A percentile compares a stretch with the other conserved stretches of the same genome.
Evolutionary conservation across 35 echinoderm and acorn worm genomes (phyloP).

Genomic region (Acanthaster planci): DNA sequence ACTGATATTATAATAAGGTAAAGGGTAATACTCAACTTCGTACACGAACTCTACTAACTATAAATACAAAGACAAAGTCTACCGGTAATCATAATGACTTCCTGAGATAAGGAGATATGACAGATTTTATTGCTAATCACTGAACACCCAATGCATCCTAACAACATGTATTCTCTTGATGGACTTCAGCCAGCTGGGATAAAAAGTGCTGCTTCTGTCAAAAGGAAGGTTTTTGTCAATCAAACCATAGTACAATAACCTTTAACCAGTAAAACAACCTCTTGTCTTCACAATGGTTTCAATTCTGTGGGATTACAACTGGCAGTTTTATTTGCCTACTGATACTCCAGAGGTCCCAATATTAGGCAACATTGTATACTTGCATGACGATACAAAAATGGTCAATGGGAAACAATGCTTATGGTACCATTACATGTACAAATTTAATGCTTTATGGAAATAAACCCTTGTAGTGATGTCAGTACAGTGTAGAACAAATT

Average conservation of each 20-base stretch:
- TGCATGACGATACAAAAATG: no score
- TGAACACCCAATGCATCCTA: no score
- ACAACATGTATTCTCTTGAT: not conserved
- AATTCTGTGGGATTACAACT: not conserved
- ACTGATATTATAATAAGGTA: not conserved
- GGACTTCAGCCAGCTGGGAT: not conserved
- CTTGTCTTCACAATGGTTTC: not conserved
- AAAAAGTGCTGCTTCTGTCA: not conserved
- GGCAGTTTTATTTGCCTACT: no score
- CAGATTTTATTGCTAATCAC: not conserved
- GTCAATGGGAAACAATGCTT: no score
- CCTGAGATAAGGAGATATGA: conserved; percentile 1
- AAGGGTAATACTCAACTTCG: not conserved
- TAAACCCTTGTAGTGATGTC: no score
- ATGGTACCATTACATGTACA: no score
- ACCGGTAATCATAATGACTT: not conserved
- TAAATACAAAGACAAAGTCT: conserved; percentile 2
- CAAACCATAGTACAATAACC: conserved; percentile 25
- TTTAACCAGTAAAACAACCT: not conserved
- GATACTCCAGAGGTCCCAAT: no score
- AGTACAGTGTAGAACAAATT: no score
- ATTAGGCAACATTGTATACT: no score
- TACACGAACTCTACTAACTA: not conserved
- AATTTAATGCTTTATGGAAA: no score
- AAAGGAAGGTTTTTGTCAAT: not conserved